Base-by-base conservation (phyloP, 2,888 invertebrate species). In the Corbicula japonica region DNA sequence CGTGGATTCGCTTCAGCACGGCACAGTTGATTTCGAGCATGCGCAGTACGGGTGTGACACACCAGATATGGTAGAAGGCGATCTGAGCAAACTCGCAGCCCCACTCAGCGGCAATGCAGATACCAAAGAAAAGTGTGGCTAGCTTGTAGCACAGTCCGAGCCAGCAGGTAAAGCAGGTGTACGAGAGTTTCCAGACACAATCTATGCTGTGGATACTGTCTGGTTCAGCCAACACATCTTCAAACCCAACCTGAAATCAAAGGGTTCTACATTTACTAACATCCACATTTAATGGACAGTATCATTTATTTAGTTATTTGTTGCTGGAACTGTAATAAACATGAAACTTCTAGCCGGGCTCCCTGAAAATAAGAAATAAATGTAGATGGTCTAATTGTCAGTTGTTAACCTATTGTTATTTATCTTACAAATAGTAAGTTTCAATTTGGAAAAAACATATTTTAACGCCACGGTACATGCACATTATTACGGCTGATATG, bases 81-180 rank as follows among this genome's bases (percentile, higher is more conserved):
- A 96, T 94, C 84, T 95, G 44, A 48, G 87, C 91, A 63, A 91
- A 91, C 76, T 87, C 83, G 32, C 86, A 89, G 1, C 91, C 91
- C 60, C 96, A 94, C 84, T 95, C 93, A 75, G 96, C 94, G 1
- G 96, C 96, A 68, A 95, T 94, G 32, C 96, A 94, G 12, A 96
- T 96, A 0, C 96, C 96, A 10, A 95, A 94, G 30, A 96, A 88
- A 61, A 96, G 95, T 0, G 96, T 95, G 54, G 96, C 94, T 61
- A 95, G 91, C n/a, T 95, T 95, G 94, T 96, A 96, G 92, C 96
- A 96, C 92, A 95, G 95, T 91, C 95, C 95, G 84, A 95, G 95
- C 26, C 96, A 95, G 86, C 95, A 94, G 56, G 95, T 94, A 94
- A 96, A 96, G 92, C 96, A 88, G 21, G 52, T 80, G 87, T 95